These are phyloP conservation scores for Saccopteryx leptura DNA, from an alignment of 2,113 vertebrate species.

Conservation along the genomic window DNA sequence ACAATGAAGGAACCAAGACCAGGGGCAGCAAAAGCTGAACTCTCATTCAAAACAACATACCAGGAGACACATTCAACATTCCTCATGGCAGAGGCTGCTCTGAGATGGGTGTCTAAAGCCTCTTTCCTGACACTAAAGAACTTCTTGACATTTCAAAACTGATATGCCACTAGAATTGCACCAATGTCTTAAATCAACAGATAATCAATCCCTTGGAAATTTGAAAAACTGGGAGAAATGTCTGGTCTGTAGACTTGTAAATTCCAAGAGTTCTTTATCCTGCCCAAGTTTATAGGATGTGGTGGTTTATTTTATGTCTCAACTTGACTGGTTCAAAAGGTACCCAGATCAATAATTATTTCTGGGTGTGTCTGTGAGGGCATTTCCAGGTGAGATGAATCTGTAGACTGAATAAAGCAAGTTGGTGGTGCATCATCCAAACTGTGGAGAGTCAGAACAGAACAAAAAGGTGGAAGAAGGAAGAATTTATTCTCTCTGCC, in stretches of 20 bases:
- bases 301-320: constrained; percentile 1
- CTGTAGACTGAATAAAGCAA: background rate
- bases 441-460: background rate
- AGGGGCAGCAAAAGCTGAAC: background rate
- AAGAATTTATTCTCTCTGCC: background rate
- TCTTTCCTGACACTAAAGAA: constrained; percentile 8
- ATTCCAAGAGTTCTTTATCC: background rate
- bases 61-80: background rate
- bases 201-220: background rate
- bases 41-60: background rate
- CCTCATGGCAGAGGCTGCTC: background rate
- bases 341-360: background rate
- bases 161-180: background rate
- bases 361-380: background rate
- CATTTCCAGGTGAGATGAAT: background rate
- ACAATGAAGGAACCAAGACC: constrained; percentile 10
- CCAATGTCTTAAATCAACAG: background rate
- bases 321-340: background rate
- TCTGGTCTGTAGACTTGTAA: background rate
- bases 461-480: background rate
- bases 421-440: background rate
- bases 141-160: constrained; percentile 41
- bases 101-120: background rate
- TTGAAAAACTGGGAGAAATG: background rate
- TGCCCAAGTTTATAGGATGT: background rate